phyloP scores from a whole-genome alignment of 2,888 invertebrate species.

The Xylocampa areola region DNA sequence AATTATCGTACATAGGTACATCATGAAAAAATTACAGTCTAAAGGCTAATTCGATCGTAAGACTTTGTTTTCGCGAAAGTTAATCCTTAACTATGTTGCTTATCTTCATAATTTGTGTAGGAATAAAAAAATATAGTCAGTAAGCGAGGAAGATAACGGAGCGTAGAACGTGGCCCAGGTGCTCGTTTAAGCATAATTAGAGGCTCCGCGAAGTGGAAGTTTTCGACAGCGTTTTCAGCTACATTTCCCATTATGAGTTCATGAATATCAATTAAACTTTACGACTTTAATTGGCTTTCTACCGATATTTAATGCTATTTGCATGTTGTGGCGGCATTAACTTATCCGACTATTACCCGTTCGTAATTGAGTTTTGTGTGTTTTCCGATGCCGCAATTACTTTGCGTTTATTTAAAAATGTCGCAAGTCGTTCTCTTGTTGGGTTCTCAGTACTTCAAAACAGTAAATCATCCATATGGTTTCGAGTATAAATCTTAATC shows the following conservation, averaged over 20 bases:
- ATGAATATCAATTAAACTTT: constrained; percentile 85
- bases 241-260: constrained; percentile 74
- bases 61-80: constrained; percentile 15
- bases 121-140: constrained; percentile 43
- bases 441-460: not conserved
- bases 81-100: constrained; percentile 39
- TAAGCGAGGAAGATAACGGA: constrained; percentile 46
- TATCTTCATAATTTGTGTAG: constrained; percentile 49
- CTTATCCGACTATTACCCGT: constrained; percentile 71
- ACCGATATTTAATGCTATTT: constrained; percentile 82
- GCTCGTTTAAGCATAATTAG: constrained; percentile 68
- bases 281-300: constrained; percentile 78
- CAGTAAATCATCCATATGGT: too few species aligned
- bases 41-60: constrained; percentile 16
- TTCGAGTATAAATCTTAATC: too few species aligned
- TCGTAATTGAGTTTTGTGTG: constrained; percentile 75
- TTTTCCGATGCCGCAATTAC: constrained; percentile 65
- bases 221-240: constrained; percentile 64
- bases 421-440: constrained; percentile 19
- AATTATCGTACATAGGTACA: too few species aligned
- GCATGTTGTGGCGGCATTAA: constrained; percentile 78
- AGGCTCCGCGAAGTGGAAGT: constrained; percentile 64
- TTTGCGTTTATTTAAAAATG: constrained; percentile 51
- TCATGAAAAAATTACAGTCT: too few species aligned
- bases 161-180: constrained; percentile 54